Conservation (phyloP, 2,888 invertebrate species). For the Melanophora roralis region DNA sequence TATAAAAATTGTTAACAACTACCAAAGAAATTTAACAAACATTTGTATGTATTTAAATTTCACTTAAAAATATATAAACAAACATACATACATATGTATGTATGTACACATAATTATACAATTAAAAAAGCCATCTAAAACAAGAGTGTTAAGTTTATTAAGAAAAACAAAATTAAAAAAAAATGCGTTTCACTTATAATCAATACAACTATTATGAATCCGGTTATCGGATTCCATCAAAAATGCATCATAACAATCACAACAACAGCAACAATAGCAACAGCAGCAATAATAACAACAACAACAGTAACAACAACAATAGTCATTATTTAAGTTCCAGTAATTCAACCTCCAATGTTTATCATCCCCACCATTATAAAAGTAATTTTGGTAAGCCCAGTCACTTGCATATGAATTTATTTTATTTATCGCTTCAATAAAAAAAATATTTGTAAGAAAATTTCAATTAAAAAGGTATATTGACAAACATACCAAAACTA, state of each 20-base stretch:
- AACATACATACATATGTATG: too few species aligned
- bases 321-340: conserved; percentile 55
- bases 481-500: background rate
- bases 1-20: background rate
- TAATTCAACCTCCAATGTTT: conserved; percentile 56
- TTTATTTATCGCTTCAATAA: too few species aligned
- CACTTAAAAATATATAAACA: background rate
- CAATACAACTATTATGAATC: conserved; percentile 76
- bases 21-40: conserved; percentile 30
- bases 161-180: conserved; percentile 46
- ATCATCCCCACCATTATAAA: conserved; percentile 66
- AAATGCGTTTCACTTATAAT: conserved; percentile 77
- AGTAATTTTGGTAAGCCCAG: conserved; percentile 75
- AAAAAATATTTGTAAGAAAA: background rate
- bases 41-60: background rate
- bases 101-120: background rate
- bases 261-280: conserved; percentile 45
- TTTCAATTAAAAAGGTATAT: background rate
- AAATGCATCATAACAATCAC: conserved; percentile 72
- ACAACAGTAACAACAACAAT: conserved; percentile 65
- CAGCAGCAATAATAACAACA: conserved; percentile 36
- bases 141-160: conserved; percentile 29
- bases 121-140: too few species aligned
- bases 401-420: too few species aligned
- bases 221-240: conserved; percentile 75